phyloP scores from a whole-genome alignment of 2,888 invertebrate genomes.

The Troides helena region DNA sequence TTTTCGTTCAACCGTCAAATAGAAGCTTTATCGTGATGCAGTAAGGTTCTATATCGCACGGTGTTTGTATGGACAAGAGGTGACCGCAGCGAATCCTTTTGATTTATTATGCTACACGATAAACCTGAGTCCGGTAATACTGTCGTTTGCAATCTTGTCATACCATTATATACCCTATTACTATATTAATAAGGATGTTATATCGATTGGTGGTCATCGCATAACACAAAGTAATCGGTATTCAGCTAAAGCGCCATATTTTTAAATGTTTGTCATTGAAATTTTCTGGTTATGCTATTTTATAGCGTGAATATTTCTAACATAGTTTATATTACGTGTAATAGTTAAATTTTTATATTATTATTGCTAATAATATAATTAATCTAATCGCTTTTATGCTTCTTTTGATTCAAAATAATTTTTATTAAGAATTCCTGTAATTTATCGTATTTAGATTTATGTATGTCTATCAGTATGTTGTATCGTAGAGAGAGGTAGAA shows the following conservation, averaged over 20 bases:
- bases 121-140: conserved; percentile 18
- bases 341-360: not conserved
- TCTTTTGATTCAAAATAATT: not conserved
- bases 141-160: conserved; percentile 16
- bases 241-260: conserved; percentile 23
- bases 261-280: conserved; percentile 26
- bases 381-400: not conserved
- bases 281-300: conserved; percentile 27
- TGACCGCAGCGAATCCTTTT: conserved; percentile 28
- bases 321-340: not conserved
- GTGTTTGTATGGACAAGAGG: not conserved
- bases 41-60: conserved; percentile 9
- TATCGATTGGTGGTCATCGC: conserved; percentile 5
- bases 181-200: conserved; percentile 8
- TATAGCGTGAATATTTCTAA: conserved; percentile 10
- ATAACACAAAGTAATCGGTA: conserved; percentile 20
- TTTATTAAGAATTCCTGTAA: too few relatives aligned
- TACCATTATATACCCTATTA: conserved; percentile 23
- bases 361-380: not conserved
- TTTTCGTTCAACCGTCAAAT: not conserved
- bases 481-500: too few relatives aligned
- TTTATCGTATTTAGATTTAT: too few relatives aligned
- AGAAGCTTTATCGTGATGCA: not conserved
- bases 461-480: too few relatives aligned
- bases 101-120: conserved; percentile 29